Evolutionary conservation across 2,888 invertebrate species (phyloP), one percentile per base, ranked within the genome.

Genomic region (Neocrepidodera transversa): DNA sequence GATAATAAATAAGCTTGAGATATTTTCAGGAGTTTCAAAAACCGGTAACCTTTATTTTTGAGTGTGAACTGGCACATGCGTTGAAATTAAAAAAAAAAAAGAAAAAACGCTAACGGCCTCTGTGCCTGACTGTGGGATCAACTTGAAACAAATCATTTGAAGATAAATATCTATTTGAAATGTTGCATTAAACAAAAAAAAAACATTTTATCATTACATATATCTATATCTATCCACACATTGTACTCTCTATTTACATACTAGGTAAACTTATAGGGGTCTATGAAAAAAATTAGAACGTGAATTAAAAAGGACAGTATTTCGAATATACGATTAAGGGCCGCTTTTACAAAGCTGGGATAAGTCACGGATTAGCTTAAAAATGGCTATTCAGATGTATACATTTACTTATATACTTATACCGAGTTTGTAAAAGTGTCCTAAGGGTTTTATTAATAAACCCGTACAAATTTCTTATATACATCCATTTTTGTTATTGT

Each of bases 41-140:
- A 16, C 2, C 6, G n/a, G n/a, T n/a, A 18, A 10, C 42, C 69
- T 72, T 50, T 60, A 69, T 66, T 69, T 70, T 66, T 67, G 73
- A 74, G 77, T 74, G 77, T 77, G 78, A 77, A 78, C 74, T 79
- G 79, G 79, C 79, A 78, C 76, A 77, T 74, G 74, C 72, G 69
- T 70, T 69, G 69, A 72, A 70, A 71, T 63, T 32, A 52, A n/a
- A n/a, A n/a, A n/a, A n/a, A n/a, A n/a, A n/a, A n/a, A n/a, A n/a
- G n/a, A n/a, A 72, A 68, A 76, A 74, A 73, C 69, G 74, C 70
- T 76, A 75, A 73, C 78, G 79, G 78, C 74, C 69, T 66, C 68
- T 67, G 78, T 77, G 79, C 80, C 79, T 77, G 76, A 79, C 77
- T 75, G 79, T 79, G 80, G 80, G 80, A 80, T 80, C 80, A 80